Base-by-base conservation (phyloP, 2,797 vertebrate species). In the Enteromius paludinosus region DNA sequence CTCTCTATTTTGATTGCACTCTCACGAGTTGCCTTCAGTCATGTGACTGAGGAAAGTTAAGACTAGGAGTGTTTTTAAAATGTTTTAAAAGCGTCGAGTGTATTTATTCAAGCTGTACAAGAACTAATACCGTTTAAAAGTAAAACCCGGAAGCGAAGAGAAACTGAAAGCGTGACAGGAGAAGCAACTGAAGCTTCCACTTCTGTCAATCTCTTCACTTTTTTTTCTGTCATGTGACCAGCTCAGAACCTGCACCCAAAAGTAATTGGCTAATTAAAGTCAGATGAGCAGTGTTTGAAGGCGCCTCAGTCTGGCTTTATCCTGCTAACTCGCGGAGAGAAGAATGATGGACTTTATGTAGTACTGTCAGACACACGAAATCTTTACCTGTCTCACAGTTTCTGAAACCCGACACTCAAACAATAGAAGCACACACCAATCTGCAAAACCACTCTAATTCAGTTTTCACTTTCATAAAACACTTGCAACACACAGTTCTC, bases 151-250 rank as follows among this genome's bases (percentile, higher is more conserved):
- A 81, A 81, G 79, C 41, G 10, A 38, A 18, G 65, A 70, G 64
- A 69, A 82, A 83, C 52, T 49, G 54, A 83, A 49, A 73, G 73
- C 30, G 65, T 30, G 23, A 68, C 6, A 28, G 43, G 23, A 25
- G 45, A 75, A 68, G 28, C 17, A 5, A 12, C 28, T 0, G 52
- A 35, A 25, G 7, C 75, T 79, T 84, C 70, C 75, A 70, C 23
- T 73, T 66, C 14, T 38, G 41, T 17, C 43, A 81, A 38, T 85
- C 12, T 73, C 47, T 35, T 47, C 12, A n/a, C 35, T 43, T 49
- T 65, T 41, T 47, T 74, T 45, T 45, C 17, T 65, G 79, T 87
- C 90, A 88, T 78, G 84, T 87, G 88, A 88, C 85, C 65, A n/a
- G 4, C 25, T 70, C 74, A n/a, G 45, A n/a, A 18, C 47, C 38